Percentiles rank a stretch among this genome's conserved stretches.
phyloP scores from a whole-genome alignment of 2,888 invertebrate species.

The Pseudococcus longispinus region DNA sequence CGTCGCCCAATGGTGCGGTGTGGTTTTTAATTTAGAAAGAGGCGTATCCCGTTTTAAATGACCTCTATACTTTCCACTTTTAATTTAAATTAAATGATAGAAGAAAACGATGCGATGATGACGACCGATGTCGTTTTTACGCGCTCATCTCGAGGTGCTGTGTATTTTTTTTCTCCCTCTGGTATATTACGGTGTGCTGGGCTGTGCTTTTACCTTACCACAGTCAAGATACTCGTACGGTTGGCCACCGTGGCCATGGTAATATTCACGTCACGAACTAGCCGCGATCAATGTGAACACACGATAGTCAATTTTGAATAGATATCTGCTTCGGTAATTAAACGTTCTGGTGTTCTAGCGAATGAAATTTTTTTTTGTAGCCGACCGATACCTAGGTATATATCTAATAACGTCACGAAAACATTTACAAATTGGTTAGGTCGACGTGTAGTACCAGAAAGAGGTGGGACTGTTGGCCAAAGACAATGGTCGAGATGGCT shows the following conservation, averaged over 20 bases:
- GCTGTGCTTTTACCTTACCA: background rate
- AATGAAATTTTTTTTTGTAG: constrained; percentile 41
- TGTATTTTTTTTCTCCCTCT: background rate
- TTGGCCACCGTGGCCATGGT: constrained; percentile 55
- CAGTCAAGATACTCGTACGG: no score
- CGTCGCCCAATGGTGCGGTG: constrained; percentile 2
- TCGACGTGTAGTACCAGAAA: background rate
- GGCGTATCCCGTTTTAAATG: constrained; percentile 56
- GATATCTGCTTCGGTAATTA: constrained; percentile 54
- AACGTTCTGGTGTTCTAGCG: constrained; percentile 43
- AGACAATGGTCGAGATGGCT: background rate
- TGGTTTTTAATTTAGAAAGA: constrained; percentile 57
- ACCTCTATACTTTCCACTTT: constrained; percentile 57
- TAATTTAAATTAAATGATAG: constrained; percentile 57
- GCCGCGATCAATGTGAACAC: constrained; percentile 55
- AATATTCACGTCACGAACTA: constrained; percentile 57
- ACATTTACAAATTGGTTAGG: background rate
- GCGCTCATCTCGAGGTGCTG: constrained; percentile 46
- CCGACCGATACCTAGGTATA: background rate
- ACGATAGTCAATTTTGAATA: constrained; percentile 51
- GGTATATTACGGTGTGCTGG: background rate
- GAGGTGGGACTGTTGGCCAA: background rate
- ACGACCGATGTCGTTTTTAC: constrained; percentile 56
- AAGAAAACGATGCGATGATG: constrained; percentile 51
- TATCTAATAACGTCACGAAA: constrained; percentile 52